A percentile compares a stretch with the other conserved stretches of the same genome.
These are phyloP conservation scores for Philopotamus ludificatus DNA, from an alignment of 1,140 invertebrate species.

Conservation along the genomic window DNA sequence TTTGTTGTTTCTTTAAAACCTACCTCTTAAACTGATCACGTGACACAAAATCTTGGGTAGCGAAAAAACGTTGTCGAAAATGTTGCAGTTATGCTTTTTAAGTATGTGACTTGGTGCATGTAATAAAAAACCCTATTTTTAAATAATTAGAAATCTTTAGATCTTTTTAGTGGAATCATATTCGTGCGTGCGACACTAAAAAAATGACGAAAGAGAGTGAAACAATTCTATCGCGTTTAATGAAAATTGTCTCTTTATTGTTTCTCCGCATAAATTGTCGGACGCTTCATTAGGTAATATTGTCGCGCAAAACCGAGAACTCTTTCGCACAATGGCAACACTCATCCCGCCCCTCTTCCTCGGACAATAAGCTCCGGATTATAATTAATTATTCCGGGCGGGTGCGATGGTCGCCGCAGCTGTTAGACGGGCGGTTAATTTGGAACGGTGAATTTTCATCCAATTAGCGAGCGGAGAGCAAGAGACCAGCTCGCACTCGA, in stretches of 20 bases:
- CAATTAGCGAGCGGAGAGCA: constrained; percentile 30
- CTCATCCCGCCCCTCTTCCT: constrained; percentile 10
- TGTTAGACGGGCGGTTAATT: constrained; percentile 33
- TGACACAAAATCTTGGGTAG: no score
- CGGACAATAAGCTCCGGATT: constrained; percentile 19
- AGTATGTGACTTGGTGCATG: no score
- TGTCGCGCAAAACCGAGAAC: constrained; percentile 3
- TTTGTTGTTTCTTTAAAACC: no score
- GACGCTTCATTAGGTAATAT: constrained; percentile 22
- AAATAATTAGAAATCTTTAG: no score
- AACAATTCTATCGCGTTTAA: background rate
- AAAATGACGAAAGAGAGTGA: background rate
- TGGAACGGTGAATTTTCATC: constrained; percentile 34
- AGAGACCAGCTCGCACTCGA: constrained; percentile 23
- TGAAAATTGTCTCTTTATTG: background rate
- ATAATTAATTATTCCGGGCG: constrained; percentile 34
- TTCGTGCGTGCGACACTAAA: background rate
- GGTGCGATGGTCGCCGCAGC: constrained; percentile 13
- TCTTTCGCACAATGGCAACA: background rate
- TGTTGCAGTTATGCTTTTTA: no score
- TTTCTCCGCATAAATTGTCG: constrained; percentile 6
- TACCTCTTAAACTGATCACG: no score
- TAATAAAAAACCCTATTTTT: no score
- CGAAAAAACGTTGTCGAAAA: no score
- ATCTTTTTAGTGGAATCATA: no score